Base-by-base conservation (phyloP, 2,797 vertebrate genomes). In the Coregonus sp. region DNA sequence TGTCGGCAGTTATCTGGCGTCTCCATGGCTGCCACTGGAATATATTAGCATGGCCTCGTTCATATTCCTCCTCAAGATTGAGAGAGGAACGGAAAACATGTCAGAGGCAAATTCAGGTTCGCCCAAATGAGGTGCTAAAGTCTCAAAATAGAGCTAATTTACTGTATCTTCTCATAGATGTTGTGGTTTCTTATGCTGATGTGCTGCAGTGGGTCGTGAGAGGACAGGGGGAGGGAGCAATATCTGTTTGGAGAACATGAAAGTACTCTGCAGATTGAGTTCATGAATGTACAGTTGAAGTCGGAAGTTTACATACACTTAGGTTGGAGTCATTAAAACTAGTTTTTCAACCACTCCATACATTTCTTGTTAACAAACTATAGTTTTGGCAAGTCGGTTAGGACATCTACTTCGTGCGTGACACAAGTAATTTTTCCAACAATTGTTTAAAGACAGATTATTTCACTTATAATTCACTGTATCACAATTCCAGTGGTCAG, bases 11-110 rank as follows among this genome's bases (percentile, higher is more conserved):
- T 33, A 68, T 35, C 66, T 68, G 66, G 14, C 5, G 11, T 37
- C 66, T 68, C 25, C 29, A 9, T 37, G 66, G 73, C 75, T 84
- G 73, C 75, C 54, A 78, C 75, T 63, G 70, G 81, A 86, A 85
- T 79, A 78, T 70, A 80, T 87, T 82, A 87, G 78, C 47, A 52
- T 82, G 80, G 79, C 86, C 83, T 87, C 69, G 25, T 86, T 86
- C 77, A 82, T 79, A 71, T 47, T 47, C 40, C 20, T 1, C 47
- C 50, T 73, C 56, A 51, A 84, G n/a, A 70, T 67, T 9, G 52
- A 82, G 52, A 75, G 83, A 31, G 20, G 29, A 54, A 51, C 25
- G 51, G 25, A 75, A 79, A 66, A 65, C 73, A 52, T 66, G 54
- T 81, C 71, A 66, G 12, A 31, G 51, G 56, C 33, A 73, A 78